phyloP scores from a whole-genome alignment of 2,113 vertebrate genomes.

The Vicugna pacos region DNA sequence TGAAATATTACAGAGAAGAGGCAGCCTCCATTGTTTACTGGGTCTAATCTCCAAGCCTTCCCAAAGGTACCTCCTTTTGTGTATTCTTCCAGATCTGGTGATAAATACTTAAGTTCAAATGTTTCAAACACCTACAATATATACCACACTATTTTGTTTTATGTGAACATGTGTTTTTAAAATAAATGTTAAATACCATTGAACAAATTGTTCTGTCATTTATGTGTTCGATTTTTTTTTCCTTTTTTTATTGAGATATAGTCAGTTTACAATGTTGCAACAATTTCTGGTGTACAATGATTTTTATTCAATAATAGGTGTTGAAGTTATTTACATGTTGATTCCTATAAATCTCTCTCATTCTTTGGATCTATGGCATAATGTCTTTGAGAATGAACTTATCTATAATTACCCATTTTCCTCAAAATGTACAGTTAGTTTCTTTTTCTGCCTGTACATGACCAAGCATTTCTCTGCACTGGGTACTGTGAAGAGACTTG shows the following conservation, averaged over 20 bases:
- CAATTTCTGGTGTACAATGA: neutral
- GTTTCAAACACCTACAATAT: neutral
- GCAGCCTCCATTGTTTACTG: neutral
- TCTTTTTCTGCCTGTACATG: neutral
- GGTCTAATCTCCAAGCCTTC: neutral
- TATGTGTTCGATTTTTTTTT: neutral
- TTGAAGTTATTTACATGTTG: neutral
- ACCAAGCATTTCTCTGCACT: neutral
- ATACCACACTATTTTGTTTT: neutral
- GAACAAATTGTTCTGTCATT: neutral
- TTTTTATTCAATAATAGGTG: constrained; percentile 20
- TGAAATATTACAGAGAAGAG: neutral
- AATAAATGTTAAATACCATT: neutral
- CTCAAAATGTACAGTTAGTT: neutral
- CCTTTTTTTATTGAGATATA: too few relatives aligned
- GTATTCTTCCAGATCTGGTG: neutral
- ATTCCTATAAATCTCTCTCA: neutral
- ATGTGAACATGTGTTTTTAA: neutral
- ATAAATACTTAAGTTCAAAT: neutral
- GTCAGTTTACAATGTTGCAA: too few relatives aligned
- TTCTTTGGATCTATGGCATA: neutral
- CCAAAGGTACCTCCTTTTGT: neutral
- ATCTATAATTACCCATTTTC: neutral
- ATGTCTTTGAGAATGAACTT: neutral
- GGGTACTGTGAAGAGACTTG: neutral